Percentiles rank a stretch among this genome's conserved stretches.
Evolutionary conservation across 2,113 vertebrate species (phyloP).

Genomic region (Nesogale talazaci): DNA sequence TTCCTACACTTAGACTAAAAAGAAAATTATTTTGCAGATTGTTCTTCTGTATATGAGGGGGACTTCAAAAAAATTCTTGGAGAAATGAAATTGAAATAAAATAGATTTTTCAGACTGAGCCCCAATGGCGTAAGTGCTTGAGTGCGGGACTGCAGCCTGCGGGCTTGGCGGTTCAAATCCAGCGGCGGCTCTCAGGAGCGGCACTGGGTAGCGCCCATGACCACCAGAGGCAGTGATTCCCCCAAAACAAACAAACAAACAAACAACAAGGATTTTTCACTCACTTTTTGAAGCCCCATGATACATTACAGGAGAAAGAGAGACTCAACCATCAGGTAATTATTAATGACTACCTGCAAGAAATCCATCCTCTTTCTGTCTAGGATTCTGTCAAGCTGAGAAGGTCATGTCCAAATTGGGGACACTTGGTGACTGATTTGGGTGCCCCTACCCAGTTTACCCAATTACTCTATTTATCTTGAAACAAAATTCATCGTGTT

Average conservation of each 20-base stretch:
- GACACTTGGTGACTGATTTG: background rate
- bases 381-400: conserved; percentile 25
- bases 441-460: background rate
- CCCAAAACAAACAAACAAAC: no score
- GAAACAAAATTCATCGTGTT: background rate
- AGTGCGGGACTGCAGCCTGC: no score
- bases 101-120: no score
- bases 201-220: no score
- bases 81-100: no score
- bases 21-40: background rate
- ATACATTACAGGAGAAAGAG: background rate
- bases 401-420: background rate
- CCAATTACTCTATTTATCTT: background rate
- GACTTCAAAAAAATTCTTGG: background rate
- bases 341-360: conserved; percentile 20
- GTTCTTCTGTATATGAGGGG: background rate
- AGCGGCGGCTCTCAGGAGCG: no score
- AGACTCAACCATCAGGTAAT: no score
- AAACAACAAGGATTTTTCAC: no score
- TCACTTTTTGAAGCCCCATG: background rate
- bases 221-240: no score
- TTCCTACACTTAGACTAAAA: conserved; percentile 21
- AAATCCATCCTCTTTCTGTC: background rate
- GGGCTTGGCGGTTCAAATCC: no score
- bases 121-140: no score